phyloP scores from a whole-genome alignment of 2,113 vertebrate species.

The Bambusicola thoracicus region DNA sequence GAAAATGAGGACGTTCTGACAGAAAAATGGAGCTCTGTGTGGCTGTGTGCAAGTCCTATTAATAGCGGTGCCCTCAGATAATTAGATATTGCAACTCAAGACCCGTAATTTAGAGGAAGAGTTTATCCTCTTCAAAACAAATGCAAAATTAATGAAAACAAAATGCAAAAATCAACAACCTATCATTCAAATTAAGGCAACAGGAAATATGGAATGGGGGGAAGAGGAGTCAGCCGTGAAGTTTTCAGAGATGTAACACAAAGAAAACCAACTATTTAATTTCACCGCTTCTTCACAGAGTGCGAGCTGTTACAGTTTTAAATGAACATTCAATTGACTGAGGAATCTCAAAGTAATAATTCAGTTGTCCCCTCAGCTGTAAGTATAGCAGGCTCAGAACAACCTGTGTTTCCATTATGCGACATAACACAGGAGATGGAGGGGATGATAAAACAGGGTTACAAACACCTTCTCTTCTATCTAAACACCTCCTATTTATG shows the following conservation, averaged over 20 bases:
- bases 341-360: neutral
- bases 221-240: neutral
- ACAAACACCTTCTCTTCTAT: neutral
- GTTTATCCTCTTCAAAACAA: neutral
- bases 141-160: neutral
- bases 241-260: neutral
- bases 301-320: neutral
- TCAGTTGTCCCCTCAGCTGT: neutral
- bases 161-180: neutral
- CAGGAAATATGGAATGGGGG: neutral
- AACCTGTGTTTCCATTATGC: rapidly evolving
- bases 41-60: neutral
- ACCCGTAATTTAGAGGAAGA: neutral
- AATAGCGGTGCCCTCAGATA: neutral
- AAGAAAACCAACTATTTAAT: neutral
- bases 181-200: neutral
- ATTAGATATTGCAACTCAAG: neutral
- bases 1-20: neutral
- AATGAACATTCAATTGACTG: neutral
- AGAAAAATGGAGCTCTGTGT: neutral
- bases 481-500: neutral
- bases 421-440: neutral
- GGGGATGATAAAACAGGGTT: rapidly evolving
- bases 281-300: neutral
- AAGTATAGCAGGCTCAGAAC: neutral